Evolutionary conservation across 2,113 vertebrate species (phyloP).

Genomic region (Actinemys pallida): DNA sequence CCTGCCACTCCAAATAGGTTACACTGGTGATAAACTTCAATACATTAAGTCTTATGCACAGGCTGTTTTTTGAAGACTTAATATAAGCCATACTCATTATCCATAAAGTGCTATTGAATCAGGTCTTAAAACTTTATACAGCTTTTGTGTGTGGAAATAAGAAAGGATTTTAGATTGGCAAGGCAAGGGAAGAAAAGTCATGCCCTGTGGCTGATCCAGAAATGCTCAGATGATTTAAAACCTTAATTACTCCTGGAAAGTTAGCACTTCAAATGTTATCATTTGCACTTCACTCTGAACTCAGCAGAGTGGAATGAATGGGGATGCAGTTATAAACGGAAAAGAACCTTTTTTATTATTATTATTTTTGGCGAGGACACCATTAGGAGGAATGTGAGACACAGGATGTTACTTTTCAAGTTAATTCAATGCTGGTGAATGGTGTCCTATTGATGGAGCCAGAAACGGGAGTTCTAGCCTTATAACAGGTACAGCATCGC

Average conservation of each 20-base stretch:
- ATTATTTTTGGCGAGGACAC: background rate
- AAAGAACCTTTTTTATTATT: background rate
- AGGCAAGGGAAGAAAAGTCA: constrained; percentile 25
- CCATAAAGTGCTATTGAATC: constrained; percentile 77
- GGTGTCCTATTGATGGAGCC: background rate
- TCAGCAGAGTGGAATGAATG: background rate
- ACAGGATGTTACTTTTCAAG: background rate
- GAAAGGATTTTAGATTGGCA: constrained; percentile 54
- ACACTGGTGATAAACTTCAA: constrained; percentile 70
- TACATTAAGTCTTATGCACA: constrained; percentile 60
- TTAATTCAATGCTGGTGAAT: background rate
- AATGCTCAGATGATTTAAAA: constrained; percentile 57
- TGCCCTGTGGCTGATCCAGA: constrained; percentile 19
- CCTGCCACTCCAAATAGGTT: constrained; percentile 40
- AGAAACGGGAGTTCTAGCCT: background rate
- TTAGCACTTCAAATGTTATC: background rate
- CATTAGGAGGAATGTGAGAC: background rate
- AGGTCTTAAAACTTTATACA: constrained; percentile 80
- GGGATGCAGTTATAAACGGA: constrained; percentile 24
- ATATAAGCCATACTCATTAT: constrained; percentile 73
- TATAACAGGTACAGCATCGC: background rate
- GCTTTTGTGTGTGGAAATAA: constrained; percentile 71
- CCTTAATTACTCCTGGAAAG: constrained; percentile 34
- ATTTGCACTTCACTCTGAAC: background rate
- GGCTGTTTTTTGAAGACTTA: constrained; percentile 70